These are phyloP conservation scores for Macquaria ambigua DNA, from an alignment of 2,113 vertebrate species.

Conservation along the genomic window DNA sequence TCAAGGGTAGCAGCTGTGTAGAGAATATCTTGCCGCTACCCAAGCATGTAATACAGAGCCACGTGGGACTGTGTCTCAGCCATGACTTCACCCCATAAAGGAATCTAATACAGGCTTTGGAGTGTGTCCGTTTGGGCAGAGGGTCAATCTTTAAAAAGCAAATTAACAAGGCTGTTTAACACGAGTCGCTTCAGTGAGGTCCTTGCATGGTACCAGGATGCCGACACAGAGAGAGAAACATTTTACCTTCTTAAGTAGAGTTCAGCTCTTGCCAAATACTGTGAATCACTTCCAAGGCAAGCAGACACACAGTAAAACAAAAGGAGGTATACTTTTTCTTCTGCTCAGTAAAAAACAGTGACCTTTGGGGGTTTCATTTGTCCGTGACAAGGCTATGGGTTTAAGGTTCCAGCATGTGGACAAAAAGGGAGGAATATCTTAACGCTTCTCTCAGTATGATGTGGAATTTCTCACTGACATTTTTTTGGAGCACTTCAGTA, in stretches of 20 bases:
- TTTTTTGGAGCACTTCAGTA: constrained; percentile 37
- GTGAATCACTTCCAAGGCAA: background rate
- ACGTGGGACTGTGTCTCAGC: constrained; percentile 13
- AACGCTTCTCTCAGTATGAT: constrained; percentile 62
- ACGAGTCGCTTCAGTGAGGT: constrained; percentile 10
- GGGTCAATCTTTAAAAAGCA: constrained; percentile 24
- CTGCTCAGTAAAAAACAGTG: background rate
- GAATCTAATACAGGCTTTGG: constrained; percentile 18
- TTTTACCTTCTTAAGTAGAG: background rate
- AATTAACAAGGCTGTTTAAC: constrained; percentile 43
- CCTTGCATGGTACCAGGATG: background rate
- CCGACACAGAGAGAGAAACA: background rate
- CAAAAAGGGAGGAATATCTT: constrained; percentile 47
- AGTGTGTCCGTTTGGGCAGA: constrained; percentile 26
- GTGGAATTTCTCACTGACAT: constrained; percentile 78
- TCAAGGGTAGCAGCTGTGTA: background rate
- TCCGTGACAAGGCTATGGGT: constrained; percentile 13
- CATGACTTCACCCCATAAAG: constrained; percentile 26
- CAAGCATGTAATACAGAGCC: constrained; percentile 14
- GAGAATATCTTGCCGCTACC: constrained; percentile 8
- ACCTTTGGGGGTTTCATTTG: constrained; percentile 5
- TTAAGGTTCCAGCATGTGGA: constrained; percentile 26
- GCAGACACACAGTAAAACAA: constrained; percentile 8
- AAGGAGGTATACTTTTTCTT: background rate
- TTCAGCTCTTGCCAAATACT: background rate